Base-by-base conservation (phyloP, 2,113 vertebrate genomes). In the Datnioides undecimradiatus region DNA sequence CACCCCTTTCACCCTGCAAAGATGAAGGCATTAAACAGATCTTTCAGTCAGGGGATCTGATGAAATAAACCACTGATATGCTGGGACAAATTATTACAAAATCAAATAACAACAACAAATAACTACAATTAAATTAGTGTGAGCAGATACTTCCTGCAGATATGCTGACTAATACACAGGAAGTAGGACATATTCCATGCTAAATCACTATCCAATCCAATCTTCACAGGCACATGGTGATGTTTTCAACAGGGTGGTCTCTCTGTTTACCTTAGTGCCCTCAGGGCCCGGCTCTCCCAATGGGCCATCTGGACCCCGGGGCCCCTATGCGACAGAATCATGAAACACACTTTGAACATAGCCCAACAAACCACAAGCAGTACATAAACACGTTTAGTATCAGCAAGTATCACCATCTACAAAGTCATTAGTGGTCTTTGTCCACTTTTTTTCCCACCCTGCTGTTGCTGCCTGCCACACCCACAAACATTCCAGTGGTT, bases 1-100 rank as follows among this genome's bases (percentile, higher is more conserved):
- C 93, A 12, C 97, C 98, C 55, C 90, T 95, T 94, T 98, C 96
- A 80, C 97, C 98, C 98, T 99, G 93, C 29, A 21, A 91, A 92
- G 13, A 92, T 29, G 89, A 91, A 57, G 6, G 3, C 14, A 33
- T 38, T 62, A 5, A 14, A 27, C 13, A 21, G 31, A 46, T n/a
- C n/a, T n/a, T n/a, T n/a, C n/a, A n/a, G n/a, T n/a, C n/a, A n/a
- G n/a, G n/a, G n/a, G n/a, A n/a, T n/a, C n/a, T n/a, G n/a, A n/a
- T n/a, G n/a, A 21, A 40, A 16, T 17, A 31, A 67, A 16, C 4
- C 10, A 54, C 40, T 3, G n/a, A 16, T 17, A 38, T 8, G 3
- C 1, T 58, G 12, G 41, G 21, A 54, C 4, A 40, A 48, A 25
- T 27, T 8, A 14, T 27, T 68, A n/a, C 3, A 40, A 9, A 38